phyloP scores from a whole-genome alignment of 2,888 invertebrate species.

The Thysanoteuthis rhombus region DNA sequence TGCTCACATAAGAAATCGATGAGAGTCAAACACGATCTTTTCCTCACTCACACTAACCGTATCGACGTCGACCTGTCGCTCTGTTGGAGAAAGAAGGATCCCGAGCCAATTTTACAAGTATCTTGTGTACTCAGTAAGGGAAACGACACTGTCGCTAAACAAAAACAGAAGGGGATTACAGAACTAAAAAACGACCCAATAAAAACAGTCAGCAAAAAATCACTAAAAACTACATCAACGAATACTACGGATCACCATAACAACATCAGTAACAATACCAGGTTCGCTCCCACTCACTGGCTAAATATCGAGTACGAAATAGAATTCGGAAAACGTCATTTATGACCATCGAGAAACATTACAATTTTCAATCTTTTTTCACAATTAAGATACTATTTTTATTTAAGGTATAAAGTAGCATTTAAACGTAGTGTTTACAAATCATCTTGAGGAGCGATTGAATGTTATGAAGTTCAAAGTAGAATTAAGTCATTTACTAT shows the following conservation, averaged over 20 bases:
- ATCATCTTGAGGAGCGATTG: not conserved
- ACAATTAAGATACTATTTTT: not conserved
- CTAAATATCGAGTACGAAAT: not conserved
- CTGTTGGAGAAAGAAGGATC: not conserved
- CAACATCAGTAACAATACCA: not conserved
- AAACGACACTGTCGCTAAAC: not conserved
- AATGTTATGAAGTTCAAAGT: not conserved
- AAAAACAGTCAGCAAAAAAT: not conserved
- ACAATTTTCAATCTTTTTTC: not conserved
- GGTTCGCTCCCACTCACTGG: not conserved
- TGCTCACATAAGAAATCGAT: constrained; percentile 1
- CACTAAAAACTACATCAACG: not conserved
- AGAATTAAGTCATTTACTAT: not conserved
- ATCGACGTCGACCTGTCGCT: not conserved
- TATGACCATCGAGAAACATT: not conserved
- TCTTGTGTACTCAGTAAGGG: not conserved
- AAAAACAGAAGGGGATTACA: not conserved
- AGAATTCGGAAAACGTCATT: not conserved
- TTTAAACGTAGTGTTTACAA: not conserved
- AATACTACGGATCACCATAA: not conserved
- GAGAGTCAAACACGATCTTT: not conserved
- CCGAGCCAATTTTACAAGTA: not conserved
- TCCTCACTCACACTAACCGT: not conserved
- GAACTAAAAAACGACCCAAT: not conserved
- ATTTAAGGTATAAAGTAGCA: not conserved